These are phyloP conservation scores for Laterallus jamaicensis DNA, from an alignment of 2,113 vertebrate genomes.

Conservation along the genomic window DNA sequence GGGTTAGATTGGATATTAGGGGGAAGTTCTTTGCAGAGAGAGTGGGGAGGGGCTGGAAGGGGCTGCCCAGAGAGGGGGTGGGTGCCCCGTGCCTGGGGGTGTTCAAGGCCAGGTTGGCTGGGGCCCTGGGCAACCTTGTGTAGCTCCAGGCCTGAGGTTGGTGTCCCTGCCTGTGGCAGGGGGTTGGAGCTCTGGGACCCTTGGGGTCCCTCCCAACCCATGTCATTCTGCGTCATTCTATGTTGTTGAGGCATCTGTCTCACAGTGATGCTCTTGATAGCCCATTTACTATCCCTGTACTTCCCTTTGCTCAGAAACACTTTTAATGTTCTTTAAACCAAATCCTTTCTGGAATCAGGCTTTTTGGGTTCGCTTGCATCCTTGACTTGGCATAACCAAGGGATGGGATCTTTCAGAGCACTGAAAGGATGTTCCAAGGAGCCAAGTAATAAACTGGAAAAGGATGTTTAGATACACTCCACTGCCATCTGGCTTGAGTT, in stretches of 20 bases:
- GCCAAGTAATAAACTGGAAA: neutral
- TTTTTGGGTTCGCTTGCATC: neutral
- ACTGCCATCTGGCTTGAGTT: neutral
- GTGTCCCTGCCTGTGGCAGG: no score
- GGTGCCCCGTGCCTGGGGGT: no score
- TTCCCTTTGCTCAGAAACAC: neutral
- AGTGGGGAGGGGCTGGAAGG: no score
- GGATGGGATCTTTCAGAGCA: neutral
- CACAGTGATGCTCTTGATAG: neutral
- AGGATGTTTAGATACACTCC: neutral
- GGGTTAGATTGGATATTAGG: no score
- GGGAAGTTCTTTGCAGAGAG: no score
- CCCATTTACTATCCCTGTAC: neutral
- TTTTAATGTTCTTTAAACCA: neutral
- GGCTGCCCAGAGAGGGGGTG: no score
- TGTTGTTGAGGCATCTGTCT: neutral
- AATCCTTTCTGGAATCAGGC: neutral
- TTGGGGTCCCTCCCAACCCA: no score
- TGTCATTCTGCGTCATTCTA: no score
- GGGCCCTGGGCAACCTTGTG: no score
- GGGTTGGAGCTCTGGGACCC: no score
- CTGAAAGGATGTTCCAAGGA: neutral
- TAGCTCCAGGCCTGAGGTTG: no score
- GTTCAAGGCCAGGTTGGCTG: no score
- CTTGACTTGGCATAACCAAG: neutral